Base-by-base conservation (phyloP, 2,888 invertebrate genomes). In the Mythimna ferrago region DNA sequence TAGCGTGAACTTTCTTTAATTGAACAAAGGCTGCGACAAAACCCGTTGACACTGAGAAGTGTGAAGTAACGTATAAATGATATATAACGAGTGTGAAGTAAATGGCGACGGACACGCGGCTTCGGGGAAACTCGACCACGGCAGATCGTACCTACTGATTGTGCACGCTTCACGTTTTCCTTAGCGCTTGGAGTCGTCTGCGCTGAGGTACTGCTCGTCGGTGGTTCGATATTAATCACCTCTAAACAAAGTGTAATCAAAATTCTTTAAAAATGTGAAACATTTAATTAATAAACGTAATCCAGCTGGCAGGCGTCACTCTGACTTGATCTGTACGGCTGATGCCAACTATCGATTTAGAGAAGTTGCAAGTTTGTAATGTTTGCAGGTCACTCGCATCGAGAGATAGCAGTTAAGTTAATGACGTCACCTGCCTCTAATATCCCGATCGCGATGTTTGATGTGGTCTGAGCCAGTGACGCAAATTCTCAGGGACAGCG, bases 1-100 rank as follows among this genome's bases (percentile, higher is more conserved):
- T 64, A 53, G 38, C 21, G 54, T 7, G 7, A 21, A 56, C 6
- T 65, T 65, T 73, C 32, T 58, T 58, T 41, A 38, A 51, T 11
- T 41, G 3, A 51, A 53, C 38, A 75, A 75, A 51, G 32, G 66
- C 41, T 19, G 41, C 51, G 58, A n/a, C 9, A 35, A 21, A 66
- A 53, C 51, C 67, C 32, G 51, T n/a, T n/a, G 41, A 10, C 73
- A 66, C 58, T 66, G 56, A 73, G 16, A 66, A 35, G 66, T 53
- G 75, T 7, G 14, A 51, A 60, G 54, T 44, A 51, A 53, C 19
- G 21, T 61, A 35, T 21, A 11, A 7, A 48, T 51, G 21, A 38
- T 41, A 41, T 9, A 35, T 35, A 41, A 21, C 0, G 19, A 4
- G 0, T 5, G 41, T 10, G n/a, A 41, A 21, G 51, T 53, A 19